Percentiles rank a stretch among this genome's conserved stretches.
These are phyloP conservation scores for Sebastes minor DNA, from an alignment of 2,797 vertebrate genomes.

Conservation along the genomic window DNA sequence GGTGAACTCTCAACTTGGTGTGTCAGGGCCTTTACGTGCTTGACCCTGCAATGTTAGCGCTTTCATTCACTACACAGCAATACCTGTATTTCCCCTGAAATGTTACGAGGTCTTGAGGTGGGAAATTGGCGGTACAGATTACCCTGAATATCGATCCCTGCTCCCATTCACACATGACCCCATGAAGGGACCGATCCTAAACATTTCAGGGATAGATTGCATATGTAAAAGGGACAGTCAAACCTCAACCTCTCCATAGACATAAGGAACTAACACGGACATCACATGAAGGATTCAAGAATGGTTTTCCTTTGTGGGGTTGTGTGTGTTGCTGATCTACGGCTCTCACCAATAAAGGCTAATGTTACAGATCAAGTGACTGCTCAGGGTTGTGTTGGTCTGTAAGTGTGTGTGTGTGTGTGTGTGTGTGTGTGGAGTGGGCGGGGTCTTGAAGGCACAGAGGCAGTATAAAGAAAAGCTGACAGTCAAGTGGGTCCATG, in stretches of 20 bases:
- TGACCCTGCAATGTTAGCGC: too few species aligned
- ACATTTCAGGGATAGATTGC: too few species aligned
- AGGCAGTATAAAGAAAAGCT: conserved; percentile 50
- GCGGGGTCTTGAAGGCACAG: conserved; percentile 34
- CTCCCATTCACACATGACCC: background rate
- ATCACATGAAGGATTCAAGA: background rate
- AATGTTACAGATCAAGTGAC: conserved; percentile 80
- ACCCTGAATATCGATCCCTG: background rate
- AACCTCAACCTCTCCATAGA: background rate
- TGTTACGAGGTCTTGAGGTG: background rate
- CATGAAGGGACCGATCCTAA: background rate
- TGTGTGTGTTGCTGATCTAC: background rate
- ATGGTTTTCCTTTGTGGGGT: background rate
- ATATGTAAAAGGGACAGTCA: too few species aligned
- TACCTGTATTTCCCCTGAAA: too few species aligned
- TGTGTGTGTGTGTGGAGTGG: conserved; percentile 44
- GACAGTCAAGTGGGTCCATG: background rate
- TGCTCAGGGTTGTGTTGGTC: conserved; percentile 13
- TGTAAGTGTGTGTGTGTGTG: conserved; percentile 4
- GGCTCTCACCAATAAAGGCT: conserved; percentile 51
- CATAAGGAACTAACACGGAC: background rate
- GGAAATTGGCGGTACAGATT: background rate
- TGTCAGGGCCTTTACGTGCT: too few species aligned
- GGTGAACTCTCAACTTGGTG: too few species aligned
- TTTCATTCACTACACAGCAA: too few species aligned